phyloP scores from a whole-genome alignment of 2,797 vertebrate genomes.

The Hephaestus fuliginosus region DNA sequence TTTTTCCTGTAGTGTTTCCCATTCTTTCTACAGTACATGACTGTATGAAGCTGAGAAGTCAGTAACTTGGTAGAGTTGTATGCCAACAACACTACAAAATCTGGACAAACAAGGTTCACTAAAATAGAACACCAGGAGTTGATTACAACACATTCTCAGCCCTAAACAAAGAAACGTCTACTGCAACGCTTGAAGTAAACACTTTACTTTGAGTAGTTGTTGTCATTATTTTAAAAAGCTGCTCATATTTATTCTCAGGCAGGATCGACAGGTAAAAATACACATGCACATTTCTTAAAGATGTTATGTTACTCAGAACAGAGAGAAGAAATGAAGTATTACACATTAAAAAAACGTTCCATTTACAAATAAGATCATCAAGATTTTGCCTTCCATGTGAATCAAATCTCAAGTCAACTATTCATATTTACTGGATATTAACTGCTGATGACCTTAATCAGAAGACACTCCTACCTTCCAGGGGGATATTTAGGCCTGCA shows the following conservation, averaged over 20 bases:
- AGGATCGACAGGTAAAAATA: background rate
- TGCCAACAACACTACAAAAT: slow-evolving; percentile 15
- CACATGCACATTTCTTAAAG: background rate
- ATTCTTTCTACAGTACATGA: background rate
- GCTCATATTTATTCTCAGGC: slow-evolving; percentile 16
- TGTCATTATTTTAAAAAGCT: slow-evolving; percentile 21
- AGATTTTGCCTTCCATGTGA: background rate
- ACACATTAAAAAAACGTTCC: background rate
- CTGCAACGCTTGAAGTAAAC: slow-evolving; percentile 23
- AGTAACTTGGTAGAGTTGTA: background rate
- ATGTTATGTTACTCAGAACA: background rate
- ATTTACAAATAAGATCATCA: background rate
- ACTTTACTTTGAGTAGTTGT: slow-evolving; percentile 41
- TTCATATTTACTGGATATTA: background rate
- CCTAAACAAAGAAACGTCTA: slow-evolving; percentile 45
- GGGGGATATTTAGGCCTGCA: slow-evolving; percentile 75
- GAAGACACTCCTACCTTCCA: slow-evolving; percentile 73
- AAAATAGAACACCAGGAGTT: slow-evolving; percentile 35
- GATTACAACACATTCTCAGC: slow-evolving; percentile 12
- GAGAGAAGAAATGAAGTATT: background rate
- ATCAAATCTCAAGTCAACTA: background rate
- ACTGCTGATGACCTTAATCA: background rate
- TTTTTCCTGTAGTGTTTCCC: background rate
- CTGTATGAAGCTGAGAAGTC: background rate
- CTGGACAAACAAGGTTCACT: slow-evolving; percentile 34